Percentiles rank a stretch among this genome's conserved stretches.
These are phyloP conservation scores for Alloscopus bannaensis DNA, from an alignment of 2,888 invertebrate species.

Conservation along the genomic window DNA sequence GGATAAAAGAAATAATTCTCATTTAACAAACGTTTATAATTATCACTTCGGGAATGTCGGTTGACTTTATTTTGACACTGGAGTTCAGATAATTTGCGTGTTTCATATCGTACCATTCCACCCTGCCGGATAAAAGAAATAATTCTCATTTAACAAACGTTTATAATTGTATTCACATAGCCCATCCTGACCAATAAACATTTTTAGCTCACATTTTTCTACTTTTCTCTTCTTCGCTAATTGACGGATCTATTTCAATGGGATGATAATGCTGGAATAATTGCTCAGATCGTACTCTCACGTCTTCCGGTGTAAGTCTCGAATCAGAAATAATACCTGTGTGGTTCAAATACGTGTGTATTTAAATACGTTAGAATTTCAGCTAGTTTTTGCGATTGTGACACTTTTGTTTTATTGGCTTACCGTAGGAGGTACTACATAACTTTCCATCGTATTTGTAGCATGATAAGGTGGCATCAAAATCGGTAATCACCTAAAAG, in stretches of 20 bases:
- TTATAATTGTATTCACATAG: neutral
- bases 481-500: constrained; percentile 87
- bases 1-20: neutral
- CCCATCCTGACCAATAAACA: no score
- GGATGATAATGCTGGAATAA: constrained; percentile 86
- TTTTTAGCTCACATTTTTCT: constrained; percentile 77
- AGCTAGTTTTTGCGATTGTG: neutral
- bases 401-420: constrained; percentile 71
- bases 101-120: constrained; percentile 48
- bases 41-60: constrained; percentile 31
- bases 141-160: neutral
- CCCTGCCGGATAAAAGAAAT: constrained; percentile 15
- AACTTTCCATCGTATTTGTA: constrained; percentile 83
- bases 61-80: constrained; percentile 18
- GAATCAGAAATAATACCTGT: constrained; percentile 84
- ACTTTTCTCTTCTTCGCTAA: constrained; percentile 84
- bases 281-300: constrained; percentile 80
- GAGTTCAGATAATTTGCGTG: constrained; percentile 40
- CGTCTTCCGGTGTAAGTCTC: constrained; percentile 82
- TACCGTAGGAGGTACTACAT: constrained; percentile 89
- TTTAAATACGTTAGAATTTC: constrained; percentile 68
- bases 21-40: neutral
- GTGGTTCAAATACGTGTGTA: no score
- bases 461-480: constrained; percentile 91
- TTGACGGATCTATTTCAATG: constrained; percentile 87